Conservation (phyloP, 2,113 vertebrate genomes). For the Ifrita kowaldi region DNA sequence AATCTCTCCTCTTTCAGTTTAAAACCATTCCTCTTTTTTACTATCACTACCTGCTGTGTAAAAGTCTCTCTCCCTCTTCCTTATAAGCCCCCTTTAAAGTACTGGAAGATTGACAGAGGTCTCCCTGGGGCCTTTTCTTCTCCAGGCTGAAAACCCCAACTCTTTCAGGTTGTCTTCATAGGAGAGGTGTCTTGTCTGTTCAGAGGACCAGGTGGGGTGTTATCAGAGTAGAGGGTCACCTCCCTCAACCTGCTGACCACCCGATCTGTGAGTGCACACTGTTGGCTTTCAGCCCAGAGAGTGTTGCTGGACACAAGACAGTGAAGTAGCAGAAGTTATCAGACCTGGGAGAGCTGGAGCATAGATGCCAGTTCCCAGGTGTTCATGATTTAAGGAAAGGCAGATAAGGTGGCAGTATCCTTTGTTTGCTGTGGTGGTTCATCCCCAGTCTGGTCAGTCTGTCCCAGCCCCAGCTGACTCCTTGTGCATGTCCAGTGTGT, state of each 20-base stretch:
- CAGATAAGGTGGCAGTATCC: neutral
- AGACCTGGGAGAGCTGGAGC: neutral
- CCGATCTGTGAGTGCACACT: neutral
- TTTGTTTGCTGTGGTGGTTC: neutral
- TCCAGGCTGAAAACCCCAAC: neutral
- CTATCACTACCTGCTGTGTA: neutral
- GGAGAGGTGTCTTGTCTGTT: neutral
- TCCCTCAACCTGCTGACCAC: neutral
- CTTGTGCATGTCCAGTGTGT: rapidly evolving
- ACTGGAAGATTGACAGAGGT: neutral
- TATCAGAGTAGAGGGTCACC: neutral
- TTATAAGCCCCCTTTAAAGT: neutral
- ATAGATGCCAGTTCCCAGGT: neutral
- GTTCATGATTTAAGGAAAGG: neutral
- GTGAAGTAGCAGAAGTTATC: neutral
- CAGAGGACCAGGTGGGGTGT: neutral
- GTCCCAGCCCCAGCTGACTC: neutral
- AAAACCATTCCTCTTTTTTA: neutral
- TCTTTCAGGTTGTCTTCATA: neutral
- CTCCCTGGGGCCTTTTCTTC: neutral
- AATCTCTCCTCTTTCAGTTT: neutral
- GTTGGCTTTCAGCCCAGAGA: neutral
- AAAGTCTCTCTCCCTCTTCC: neutral
- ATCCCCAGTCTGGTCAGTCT: neutral
- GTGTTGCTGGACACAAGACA: neutral